Conservation (phyloP, 2,113 vertebrate species). For the Bostrychus sinensis region DNA sequence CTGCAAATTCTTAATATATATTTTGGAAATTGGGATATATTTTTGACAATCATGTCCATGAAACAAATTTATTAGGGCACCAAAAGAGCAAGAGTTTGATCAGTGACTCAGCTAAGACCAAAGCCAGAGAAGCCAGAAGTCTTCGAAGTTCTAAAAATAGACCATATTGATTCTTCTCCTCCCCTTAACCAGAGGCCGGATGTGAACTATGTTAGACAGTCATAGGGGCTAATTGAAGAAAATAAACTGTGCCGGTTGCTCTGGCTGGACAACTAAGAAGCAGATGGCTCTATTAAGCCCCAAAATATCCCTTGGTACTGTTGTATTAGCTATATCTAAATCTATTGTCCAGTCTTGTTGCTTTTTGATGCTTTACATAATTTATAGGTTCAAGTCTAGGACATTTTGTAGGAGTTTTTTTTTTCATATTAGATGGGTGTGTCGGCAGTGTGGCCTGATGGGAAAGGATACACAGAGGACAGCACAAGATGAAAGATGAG, state of each 20-base stretch:
- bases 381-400: not conserved
- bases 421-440: not conserved
- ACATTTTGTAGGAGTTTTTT: not conserved
- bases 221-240: constrained; percentile 46
- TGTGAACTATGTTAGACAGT: constrained; percentile 46
- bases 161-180: constrained; percentile 49
- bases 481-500: constrained; percentile 17
- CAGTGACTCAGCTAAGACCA: not conserved
- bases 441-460: constrained; percentile 16
- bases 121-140: not conserved
- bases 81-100: not conserved
- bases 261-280: not conserved
- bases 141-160: constrained; percentile 71
- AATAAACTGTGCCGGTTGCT: constrained; percentile 29
- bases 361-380: not conserved
- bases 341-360: not conserved
- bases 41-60: too few relatives aligned
- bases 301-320: not conserved
- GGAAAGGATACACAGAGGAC: constrained; percentile 1
- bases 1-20: too few relatives aligned
- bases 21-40: too few relatives aligned
- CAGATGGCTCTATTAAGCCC: constrained; percentile 3
- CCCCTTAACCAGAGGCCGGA: constrained; percentile 16
- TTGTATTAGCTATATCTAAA: constrained; percentile 1
- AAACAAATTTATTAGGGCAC: too few relatives aligned